Evolutionary conservation across 2,113 vertebrate species (phyloP).

Genomic region (Spermophilus dauricus): DNA sequence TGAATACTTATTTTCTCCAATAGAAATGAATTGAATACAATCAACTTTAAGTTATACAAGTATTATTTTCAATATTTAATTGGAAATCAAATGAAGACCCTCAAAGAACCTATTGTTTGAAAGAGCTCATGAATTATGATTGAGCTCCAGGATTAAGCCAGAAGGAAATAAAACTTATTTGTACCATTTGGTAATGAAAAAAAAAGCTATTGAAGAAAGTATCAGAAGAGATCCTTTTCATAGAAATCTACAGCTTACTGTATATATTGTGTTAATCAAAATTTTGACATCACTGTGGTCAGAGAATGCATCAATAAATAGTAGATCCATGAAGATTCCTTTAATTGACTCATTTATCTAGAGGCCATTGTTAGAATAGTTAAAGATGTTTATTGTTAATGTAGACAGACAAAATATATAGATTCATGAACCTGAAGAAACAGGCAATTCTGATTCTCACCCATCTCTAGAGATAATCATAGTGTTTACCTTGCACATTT

Average conservation of each 20-base stretch:
- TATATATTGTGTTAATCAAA: too few species aligned
- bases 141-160: not conserved
- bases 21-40: not conserved
- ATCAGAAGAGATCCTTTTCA: not conserved
- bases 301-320: not conserved
- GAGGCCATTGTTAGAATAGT: not conserved
- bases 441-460: not conserved
- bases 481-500: constrained; percentile 1
- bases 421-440: constrained; percentile 20
- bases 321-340: not conserved
- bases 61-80: constrained; percentile 11
- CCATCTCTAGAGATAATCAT: constrained; percentile 11
- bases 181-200: not conserved
- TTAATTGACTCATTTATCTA: not conserved
- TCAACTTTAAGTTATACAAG: not conserved
- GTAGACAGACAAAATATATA: constrained; percentile 17
- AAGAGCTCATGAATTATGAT: not conserved
- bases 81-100: not conserved
- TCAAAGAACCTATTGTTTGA: not conserved
- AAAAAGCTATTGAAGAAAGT: not conserved
- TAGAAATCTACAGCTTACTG: not conserved
- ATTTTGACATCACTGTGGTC: not conserved
- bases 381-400: constrained; percentile 1
- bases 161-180: not conserved
- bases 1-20: not conserved